phyloP scores from a whole-genome alignment of 2,113 vertebrate genomes.

The Rousettus leschenaultii region DNA sequence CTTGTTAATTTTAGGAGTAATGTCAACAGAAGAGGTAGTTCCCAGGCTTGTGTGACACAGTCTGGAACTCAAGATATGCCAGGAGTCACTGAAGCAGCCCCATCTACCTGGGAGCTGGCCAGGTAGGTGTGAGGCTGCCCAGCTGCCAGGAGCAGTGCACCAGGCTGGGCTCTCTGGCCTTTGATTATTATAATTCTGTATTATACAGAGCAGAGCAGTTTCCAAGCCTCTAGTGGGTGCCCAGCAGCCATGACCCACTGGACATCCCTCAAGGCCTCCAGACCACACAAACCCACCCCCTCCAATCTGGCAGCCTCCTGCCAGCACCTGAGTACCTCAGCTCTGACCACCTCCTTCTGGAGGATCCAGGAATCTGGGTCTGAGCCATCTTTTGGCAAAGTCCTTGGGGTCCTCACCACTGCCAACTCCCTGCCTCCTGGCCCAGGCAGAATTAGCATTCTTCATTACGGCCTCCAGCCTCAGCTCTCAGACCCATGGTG shows the following conservation, averaged over 20 bases:
- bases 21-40: neutral
- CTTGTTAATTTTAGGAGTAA: neutral
- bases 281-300: slow-evolving; percentile 18
- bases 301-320: neutral
- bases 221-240: no score
- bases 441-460: neutral
- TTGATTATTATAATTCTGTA: slow-evolving; percentile 45
- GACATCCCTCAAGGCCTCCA: neutral
- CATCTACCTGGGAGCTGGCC: neutral
- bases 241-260: slow-evolving; percentile 27
- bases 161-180: neutral
- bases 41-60: neutral
- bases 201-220: no score
- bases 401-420: neutral
- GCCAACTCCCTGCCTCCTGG: neutral
- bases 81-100: neutral
- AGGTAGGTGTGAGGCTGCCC: neutral
- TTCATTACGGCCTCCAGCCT: neutral
- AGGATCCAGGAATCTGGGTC: neutral
- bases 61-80: neutral
- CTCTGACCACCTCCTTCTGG: neutral
- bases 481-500: slow-evolving; percentile 30
- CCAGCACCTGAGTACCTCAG: neutral
- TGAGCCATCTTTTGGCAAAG: neutral
- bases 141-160: neutral